phyloP scores from a whole-genome alignment of 53 echinoderm and acorn worm genomes.

The Temnopleurus reevesii region DNA sequence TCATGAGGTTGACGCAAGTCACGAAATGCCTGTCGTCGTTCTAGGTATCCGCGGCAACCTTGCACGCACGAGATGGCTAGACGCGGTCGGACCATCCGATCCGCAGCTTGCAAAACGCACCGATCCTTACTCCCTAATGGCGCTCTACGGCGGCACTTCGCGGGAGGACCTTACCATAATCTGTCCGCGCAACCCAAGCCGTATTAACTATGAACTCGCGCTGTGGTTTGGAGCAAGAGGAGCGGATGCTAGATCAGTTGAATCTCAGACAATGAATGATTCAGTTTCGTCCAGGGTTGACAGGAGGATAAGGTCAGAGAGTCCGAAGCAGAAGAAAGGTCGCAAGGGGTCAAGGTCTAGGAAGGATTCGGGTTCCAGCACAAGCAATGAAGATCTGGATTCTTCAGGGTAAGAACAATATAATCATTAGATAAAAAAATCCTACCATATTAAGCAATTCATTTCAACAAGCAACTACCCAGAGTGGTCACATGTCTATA shows the following conservation, averaged over 20 bases:
- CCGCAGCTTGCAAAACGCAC: conserved; percentile 90
- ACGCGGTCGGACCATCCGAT: conserved; percentile 89
- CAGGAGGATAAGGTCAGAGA: conserved; percentile 46
- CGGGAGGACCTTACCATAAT: conserved; percentile 84
- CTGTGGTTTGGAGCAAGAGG: conserved; percentile 95
- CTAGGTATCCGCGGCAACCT: conserved; percentile 73
- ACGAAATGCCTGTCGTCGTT: conserved; percentile 68
- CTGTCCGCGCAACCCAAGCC: conserved; percentile 83
- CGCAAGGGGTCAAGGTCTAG: conserved; percentile 62
- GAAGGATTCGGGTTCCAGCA: conserved; percentile 44
- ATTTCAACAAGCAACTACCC: neutral
- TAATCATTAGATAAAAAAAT: too few relatives aligned
- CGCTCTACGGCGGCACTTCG: conserved; percentile 80
- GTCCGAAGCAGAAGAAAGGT: conserved; percentile 68
- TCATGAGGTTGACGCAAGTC: neutral
- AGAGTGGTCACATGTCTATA: neutral
- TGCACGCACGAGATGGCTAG: conserved; percentile 81
- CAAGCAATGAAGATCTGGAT: conserved; percentile 48
- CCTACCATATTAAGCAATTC: neutral
- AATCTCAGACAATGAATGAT: conserved; percentile 65
- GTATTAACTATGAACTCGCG: conserved; percentile 86
- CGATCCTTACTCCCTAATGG: conserved; percentile 88
- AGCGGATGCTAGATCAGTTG: conserved; percentile 41
- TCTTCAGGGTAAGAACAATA: conserved; percentile 4
- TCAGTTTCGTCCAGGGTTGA: conserved; percentile 11